These are phyloP conservation scores for Troides helena DNA, from an alignment of 2,888 invertebrate genomes.

Conservation along the genomic window DNA sequence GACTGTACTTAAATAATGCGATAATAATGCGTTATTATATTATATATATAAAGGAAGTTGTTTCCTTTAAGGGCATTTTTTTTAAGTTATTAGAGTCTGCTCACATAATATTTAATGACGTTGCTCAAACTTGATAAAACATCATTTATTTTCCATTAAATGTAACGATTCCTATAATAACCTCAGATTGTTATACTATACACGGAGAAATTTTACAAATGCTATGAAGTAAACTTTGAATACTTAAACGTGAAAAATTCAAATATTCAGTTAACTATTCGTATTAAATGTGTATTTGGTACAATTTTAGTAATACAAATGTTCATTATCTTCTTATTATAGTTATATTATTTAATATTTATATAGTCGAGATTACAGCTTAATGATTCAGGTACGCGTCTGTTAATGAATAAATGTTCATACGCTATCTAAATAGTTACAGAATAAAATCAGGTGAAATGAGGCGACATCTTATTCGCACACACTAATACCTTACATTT, in stretches of 20 bases:
- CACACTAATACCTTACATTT: conserved; percentile 43
- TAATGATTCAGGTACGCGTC: not conserved
- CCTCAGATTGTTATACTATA: too few species aligned
- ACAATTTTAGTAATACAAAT: too few species aligned
- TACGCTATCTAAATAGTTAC: conserved; percentile 3
- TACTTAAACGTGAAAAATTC: too few species aligned
- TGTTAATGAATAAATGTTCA: not conserved
- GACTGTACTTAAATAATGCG: conserved; percentile 45
- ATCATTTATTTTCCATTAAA: too few species aligned
- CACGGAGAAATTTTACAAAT: too few species aligned
- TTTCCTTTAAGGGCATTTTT: conserved; percentile 6
- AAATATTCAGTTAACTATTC: too few species aligned
- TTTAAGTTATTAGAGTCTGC: not conserved
- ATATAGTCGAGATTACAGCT: not conserved
- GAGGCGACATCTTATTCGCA: conserved; percentile 45
- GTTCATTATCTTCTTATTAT: too few species aligned
- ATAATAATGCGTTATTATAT: conserved; percentile 28
- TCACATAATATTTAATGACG: not conserved
- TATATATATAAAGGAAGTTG: conserved; percentile 8
- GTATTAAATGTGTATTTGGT: too few species aligned
- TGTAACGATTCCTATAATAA: too few species aligned
- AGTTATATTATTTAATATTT: not conserved
- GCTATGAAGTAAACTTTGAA: too few species aligned
- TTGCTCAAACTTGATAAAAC: not conserved
- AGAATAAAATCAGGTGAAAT: conserved; percentile 54